Percentiles rank a stretch among this genome's conserved stretches.
Evolutionary conservation across 2,113 vertebrate species (phyloP).

Genomic region (Dolichallabes microphthalmus): DNA sequence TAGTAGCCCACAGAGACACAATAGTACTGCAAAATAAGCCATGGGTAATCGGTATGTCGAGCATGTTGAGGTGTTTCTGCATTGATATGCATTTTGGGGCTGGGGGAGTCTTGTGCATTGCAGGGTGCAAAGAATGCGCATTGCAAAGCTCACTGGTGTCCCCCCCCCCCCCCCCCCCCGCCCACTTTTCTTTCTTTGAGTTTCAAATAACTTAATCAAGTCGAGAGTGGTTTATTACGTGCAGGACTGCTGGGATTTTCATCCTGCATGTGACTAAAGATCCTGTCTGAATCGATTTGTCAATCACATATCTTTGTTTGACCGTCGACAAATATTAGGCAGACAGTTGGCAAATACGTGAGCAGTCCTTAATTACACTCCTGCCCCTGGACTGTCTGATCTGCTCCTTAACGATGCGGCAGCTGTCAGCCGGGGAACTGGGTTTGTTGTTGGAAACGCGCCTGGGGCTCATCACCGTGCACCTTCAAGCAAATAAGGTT

Average conservation of each 20-base stretch:
- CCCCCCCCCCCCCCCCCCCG: background rate
- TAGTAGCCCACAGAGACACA: background rate
- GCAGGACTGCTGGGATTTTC: conserved; percentile 11
- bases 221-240: conserved; percentile 9
- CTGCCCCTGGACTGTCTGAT: conserved; percentile 11
- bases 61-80: background rate
- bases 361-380: conserved; percentile 19
- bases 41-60: conserved; percentile 11
- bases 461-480: background rate
- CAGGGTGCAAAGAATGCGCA: conserved; percentile 13
- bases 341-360: conserved; percentile 35
- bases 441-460: conserved; percentile 24
- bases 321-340: conserved; percentile 19
- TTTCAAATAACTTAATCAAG: conserved; percentile 26
- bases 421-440: background rate
- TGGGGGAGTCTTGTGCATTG: background rate
- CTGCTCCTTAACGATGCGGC: conserved; percentile 15
- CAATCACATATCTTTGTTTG: conserved; percentile 34
- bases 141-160: conserved; percentile 11
- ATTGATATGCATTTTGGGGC: conserved; percentile 13
- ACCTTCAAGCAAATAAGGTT: background rate
- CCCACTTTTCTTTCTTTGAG: background rate
- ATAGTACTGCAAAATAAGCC: conserved; percentile 10
- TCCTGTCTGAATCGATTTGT: conserved; percentile 37
- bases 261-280: conserved; percentile 28